These are phyloP conservation scores for Hypanus sabinus DNA, from an alignment of 2,113 vertebrate genomes.

Conservation along the genomic window DNA sequence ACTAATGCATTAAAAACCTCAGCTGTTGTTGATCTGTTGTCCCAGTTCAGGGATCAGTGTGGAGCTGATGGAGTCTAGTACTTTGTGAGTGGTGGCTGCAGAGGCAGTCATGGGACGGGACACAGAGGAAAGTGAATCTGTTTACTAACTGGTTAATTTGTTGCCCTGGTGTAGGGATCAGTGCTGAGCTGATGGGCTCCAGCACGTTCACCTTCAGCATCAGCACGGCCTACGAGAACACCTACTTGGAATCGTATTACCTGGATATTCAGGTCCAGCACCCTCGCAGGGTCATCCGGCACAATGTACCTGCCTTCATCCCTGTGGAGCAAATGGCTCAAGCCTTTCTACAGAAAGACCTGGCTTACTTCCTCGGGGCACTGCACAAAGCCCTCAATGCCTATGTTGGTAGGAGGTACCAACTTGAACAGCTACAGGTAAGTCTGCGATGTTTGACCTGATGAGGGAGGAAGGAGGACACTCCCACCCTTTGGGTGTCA, in stretches of 20 bases:
- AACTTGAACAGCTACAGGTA: constrained; percentile 62
- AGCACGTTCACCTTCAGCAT: constrained; percentile 41
- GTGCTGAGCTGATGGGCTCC: constrained; percentile 48
- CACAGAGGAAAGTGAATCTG: too few relatives aligned
- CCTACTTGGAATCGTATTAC: constrained; percentile 54
- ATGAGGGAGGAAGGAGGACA: too few relatives aligned
- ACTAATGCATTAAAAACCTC: too few relatives aligned
- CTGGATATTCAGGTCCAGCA: constrained; percentile 49
- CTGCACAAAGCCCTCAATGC: constrained; percentile 53
- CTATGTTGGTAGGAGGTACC: constrained; percentile 55
- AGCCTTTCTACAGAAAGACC: constrained; percentile 46
- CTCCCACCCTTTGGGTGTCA: background rate
- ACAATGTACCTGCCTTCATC: constrained; percentile 57
- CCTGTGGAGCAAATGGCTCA: constrained; percentile 51
- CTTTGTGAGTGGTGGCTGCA: too few relatives aligned
- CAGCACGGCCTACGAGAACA: constrained; percentile 54
- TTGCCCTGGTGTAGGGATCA: constrained; percentile 49
- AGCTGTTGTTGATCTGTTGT: too few relatives aligned
- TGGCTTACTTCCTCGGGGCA: constrained; percentile 48
- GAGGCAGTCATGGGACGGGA: too few relatives aligned
- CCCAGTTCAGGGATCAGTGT: too few relatives aligned
- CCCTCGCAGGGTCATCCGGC: constrained; percentile 45
- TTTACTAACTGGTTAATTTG: too few relatives aligned
- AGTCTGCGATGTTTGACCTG: too few relatives aligned
- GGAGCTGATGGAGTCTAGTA: too few relatives aligned